phyloP scores from a whole-genome alignment of 64 coral and sea anemone species.

The Exaiptasia diaphana region DNA sequence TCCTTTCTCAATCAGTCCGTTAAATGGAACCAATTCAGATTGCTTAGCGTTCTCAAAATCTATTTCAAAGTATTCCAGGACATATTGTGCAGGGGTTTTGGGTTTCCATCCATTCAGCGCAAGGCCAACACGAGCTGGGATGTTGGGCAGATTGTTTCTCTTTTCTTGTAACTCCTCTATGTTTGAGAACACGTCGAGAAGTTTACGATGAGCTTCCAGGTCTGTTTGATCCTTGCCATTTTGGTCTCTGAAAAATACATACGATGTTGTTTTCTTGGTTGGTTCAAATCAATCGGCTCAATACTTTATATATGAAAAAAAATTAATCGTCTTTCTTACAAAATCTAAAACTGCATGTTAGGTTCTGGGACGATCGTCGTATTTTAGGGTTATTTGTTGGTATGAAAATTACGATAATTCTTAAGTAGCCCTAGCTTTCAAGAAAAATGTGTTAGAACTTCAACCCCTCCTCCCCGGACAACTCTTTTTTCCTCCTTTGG shows the following conservation, averaged over 20 bases:
- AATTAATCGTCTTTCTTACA: too few relatives aligned
- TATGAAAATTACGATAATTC: too few relatives aligned
- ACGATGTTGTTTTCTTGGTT: neutral
- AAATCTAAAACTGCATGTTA: too few relatives aligned
- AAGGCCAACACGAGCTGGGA: slow-evolving; percentile 15
- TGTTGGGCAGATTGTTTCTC: neutral
- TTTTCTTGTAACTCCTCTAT: neutral
- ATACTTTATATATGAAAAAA: neutral
- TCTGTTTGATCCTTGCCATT: neutral
- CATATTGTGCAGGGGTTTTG: slow-evolving; percentile 4
- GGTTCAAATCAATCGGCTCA: neutral
- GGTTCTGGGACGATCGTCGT: too few relatives aligned
- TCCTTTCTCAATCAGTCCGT: neutral
- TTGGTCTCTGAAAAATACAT: neutral
- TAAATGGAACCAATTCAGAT: neutral
- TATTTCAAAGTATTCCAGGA: slow-evolving; percentile 27
- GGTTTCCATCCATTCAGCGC: slow-evolving; percentile 25
- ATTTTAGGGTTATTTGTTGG: too few relatives aligned
- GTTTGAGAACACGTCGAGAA: neutral
- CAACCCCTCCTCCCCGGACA: too few relatives aligned
- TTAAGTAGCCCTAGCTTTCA: too few relatives aligned
- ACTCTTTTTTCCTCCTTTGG: too few relatives aligned
- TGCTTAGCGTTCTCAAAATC: slow-evolving; percentile 4
- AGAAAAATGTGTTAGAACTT: too few relatives aligned
- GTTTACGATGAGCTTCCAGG: neutral